Evolutionary conservation across 2,888 invertebrate species (phyloP).

Genomic region (Syrphus vitripennis): DNA sequence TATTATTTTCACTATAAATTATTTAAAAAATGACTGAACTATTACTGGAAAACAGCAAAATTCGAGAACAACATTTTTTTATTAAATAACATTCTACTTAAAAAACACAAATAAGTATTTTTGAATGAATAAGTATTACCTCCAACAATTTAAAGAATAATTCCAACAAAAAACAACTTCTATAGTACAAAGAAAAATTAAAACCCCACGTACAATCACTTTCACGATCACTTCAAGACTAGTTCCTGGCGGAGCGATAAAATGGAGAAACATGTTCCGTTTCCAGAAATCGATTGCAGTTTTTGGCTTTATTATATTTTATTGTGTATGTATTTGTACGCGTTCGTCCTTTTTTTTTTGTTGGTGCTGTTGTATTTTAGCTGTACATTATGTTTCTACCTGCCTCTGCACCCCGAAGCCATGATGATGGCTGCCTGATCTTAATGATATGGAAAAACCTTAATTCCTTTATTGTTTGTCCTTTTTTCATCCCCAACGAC

Average conservation of each 20-base stretch:
- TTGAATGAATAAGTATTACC: neutral
- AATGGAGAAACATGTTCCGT: constrained; percentile 37
- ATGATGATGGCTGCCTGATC: neutral
- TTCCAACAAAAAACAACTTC: neutral
- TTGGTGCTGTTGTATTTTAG: neutral
- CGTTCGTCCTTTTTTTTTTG: constrained; percentile 25
- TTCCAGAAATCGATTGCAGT: constrained; percentile 42
- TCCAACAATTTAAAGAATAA: neutral
- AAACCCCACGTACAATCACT: constrained; percentile 37
- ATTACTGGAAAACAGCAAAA: no score
- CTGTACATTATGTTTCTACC: constrained; percentile 31
- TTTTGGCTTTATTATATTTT: constrained; percentile 19
- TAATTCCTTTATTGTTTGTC: constrained; percentile 18
- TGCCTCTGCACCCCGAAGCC: constrained; percentile 2
- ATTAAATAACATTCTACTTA: no score
- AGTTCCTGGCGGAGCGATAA: constrained; percentile 21
- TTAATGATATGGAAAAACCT: constrained; percentile 44
- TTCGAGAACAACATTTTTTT: no score
- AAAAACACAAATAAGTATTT: neutral
- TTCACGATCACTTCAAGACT: constrained; percentile 61
- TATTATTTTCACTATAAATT: no score
- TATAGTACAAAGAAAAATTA: neutral
- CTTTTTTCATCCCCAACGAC: constrained; percentile 46
- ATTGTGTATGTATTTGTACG: neutral
- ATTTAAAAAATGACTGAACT: no score